Base-by-base conservation (phyloP, 2,113 vertebrate genomes). In the Ginglymostoma cirratum region DNA sequence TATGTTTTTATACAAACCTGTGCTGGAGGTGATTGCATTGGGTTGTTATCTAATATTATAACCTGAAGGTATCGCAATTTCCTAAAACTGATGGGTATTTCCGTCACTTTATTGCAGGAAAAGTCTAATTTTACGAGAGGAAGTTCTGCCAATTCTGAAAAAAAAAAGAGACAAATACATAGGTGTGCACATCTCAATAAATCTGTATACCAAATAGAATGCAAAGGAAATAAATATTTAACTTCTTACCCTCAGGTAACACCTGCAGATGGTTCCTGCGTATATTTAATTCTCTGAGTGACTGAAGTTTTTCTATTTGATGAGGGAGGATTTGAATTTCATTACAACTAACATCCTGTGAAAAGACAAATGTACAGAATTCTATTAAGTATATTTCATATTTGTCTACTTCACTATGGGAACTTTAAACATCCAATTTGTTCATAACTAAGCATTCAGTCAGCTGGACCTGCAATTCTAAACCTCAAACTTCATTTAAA, bases 61-160 rank as follows among this genome's bases (percentile, higher is more conserved):
- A 98, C 98, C 98, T 99, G 98, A 97, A 99, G 98, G 96, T 99
- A 98, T 97, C 98, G 97, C 96, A 99, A 97, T 96, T 99, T 99
- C 96, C 98, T 98, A 96, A 99, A 99, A 96, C 98, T 98, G 96
- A 98, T 96, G 87, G 99, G 99, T 97, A 99, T 99, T 98, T 99
- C 98, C 45, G 99, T 99, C 96, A 99, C 98, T 98, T 99, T 99
- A 98, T 99, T 99, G 98, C 99, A 99, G 96, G 99, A 99, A 97
- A 99, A 99, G 97, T 99, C 99, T 96, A 99, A 97, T 96, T 98
- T 98, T 97, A 99, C 98, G 97, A 99, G 98, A 5, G 99, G 99
- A 96, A 99, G 98, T 96, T 98, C 98, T 89, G 98, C 98, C 97
- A 99, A 96, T 97, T 99, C 99, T 99, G 98, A 96, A 89, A 96